Evolutionary conservation across 2,888 invertebrate species (phyloP).

Genomic region (Empis stercorea): DNA sequence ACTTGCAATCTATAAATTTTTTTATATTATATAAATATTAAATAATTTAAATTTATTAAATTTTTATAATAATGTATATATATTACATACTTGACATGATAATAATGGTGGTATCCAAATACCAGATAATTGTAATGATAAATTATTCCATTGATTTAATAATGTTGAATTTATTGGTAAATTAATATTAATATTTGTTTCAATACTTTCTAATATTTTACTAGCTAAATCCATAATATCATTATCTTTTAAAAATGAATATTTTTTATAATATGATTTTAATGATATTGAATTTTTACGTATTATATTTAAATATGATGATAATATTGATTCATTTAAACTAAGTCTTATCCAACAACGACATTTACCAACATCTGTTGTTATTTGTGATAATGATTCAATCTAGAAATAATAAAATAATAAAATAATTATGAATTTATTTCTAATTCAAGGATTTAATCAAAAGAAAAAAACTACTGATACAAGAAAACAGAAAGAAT

Average conservation of each 20-base stretch:
- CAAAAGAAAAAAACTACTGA: too few relatives aligned
- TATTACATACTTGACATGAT: slow-evolving; percentile 50
- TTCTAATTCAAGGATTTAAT: too few relatives aligned
- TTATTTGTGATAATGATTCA: slow-evolving; percentile 62
- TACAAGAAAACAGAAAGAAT: too few relatives aligned
- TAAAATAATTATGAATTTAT: too few relatives aligned
- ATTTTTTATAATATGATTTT: slow-evolving; percentile 68
- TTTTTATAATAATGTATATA: too few relatives aligned
- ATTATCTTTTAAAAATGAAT: slow-evolving; percentile 69
- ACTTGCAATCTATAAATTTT: slow-evolving; percentile 43
- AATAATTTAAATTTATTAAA: too few relatives aligned
- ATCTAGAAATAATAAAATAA: slow-evolving; percentile 38
- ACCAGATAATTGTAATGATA: slow-evolving; percentile 70
- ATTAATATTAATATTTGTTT: slow-evolving; percentile 57
- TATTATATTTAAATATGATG: slow-evolving; percentile 75
- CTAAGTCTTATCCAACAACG: slow-evolving; percentile 84
- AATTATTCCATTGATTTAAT: slow-evolving; percentile 78
- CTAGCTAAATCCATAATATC: slow-evolving; percentile 70
- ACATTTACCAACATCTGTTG: slow-evolving; percentile 81
- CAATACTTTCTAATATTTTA: slow-evolving; percentile 61
- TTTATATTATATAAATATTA: too few relatives aligned
- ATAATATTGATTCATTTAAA: slow-evolving; percentile 74
- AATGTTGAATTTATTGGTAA: slow-evolving; percentile 74
- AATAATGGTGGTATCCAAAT: slow-evolving; percentile 71
- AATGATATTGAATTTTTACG: slow-evolving; percentile 62